phyloP scores from a whole-genome alignment of 2,113 vertebrate species.

The Misgurnus mizolepis region DNA sequence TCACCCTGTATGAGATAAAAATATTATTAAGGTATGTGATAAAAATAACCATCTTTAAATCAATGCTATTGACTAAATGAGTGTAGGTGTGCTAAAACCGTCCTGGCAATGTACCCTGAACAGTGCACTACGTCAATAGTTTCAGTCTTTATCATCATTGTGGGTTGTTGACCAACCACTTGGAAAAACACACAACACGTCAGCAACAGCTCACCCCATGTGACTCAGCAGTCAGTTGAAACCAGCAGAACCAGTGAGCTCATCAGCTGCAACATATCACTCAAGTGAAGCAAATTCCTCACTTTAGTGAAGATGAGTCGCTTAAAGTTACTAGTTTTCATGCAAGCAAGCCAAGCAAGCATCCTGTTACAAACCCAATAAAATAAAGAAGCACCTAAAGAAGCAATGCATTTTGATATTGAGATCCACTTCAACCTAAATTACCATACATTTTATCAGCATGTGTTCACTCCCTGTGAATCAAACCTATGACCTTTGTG shows the following conservation, averaged over 20 bases:
- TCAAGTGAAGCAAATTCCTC: conserved; percentile 20
- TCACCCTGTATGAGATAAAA: background rate
- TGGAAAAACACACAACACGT: conserved; percentile 53
- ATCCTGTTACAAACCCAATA: background rate
- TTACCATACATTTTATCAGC: too few species aligned
- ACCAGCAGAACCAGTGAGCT: conserved; percentile 22
- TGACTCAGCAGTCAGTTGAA: conserved; percentile 50
- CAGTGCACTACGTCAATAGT: background rate
- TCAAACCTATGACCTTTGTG: too few species aligned
- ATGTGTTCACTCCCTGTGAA: too few species aligned
- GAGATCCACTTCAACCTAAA: too few species aligned
- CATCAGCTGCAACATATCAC: conserved; percentile 40
- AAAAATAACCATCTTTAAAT: background rate
- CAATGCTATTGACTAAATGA: background rate
- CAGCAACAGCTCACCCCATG: conserved; percentile 23
- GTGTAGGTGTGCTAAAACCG: background rate
- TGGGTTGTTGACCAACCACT: conserved; percentile 18
- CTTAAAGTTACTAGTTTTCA: background rate
- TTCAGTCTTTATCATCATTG: background rate
- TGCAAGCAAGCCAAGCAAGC: background rate
- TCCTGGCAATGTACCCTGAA: background rate
- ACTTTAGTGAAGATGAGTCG: too few species aligned
- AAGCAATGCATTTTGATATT: too few species aligned
- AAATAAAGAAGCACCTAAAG: background rate
- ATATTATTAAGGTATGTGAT: background rate